These are phyloP conservation scores for Apodemia mormo DNA, from an alignment of 2,888 invertebrate species.

Conservation along the genomic window DNA sequence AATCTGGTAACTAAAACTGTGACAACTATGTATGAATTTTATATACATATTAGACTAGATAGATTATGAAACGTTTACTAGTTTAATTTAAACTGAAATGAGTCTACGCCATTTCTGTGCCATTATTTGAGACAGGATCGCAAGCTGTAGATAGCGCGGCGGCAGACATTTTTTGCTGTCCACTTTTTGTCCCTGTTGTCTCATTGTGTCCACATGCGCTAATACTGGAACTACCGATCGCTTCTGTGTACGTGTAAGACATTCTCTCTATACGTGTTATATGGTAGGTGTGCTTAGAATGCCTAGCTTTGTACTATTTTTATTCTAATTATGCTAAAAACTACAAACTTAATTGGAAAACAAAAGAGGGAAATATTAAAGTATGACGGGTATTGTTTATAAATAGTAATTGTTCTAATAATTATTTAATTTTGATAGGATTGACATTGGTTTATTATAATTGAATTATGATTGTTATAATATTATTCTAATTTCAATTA, in stretches of 20 bases:
- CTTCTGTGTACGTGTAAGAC: constrained; percentile 28
- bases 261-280: constrained; percentile 6
- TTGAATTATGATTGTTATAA: too few relatives aligned
- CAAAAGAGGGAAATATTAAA: too few relatives aligned
- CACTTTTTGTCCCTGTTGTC: constrained; percentile 57
- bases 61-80: background rate
- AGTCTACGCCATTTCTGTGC: constrained; percentile 48
- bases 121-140: constrained; percentile 72
- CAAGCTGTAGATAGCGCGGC: constrained; percentile 71
- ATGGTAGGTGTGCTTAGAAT: constrained; percentile 11
- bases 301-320: constrained; percentile 15
- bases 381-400: too few relatives aligned
- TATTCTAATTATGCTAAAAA: too few relatives aligned
- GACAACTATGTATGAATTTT: too few relatives aligned
- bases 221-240: constrained; percentile 55
- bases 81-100: constrained; percentile 17
- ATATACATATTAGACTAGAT: too few relatives aligned
- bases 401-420: too few relatives aligned
- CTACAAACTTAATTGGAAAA: too few relatives aligned
- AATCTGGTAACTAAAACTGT: too few relatives aligned
- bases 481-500: too few relatives aligned
- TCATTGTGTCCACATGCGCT: constrained; percentile 63
- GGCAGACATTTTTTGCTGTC: constrained; percentile 68
- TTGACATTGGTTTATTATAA: too few relatives aligned
- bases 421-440: too few relatives aligned